Percentiles rank a stretch among this genome's conserved stretches.
These are phyloP conservation scores for Rallus crepitans DNA, from an alignment of 2,797 vertebrate genomes.

Conservation along the genomic window DNA sequence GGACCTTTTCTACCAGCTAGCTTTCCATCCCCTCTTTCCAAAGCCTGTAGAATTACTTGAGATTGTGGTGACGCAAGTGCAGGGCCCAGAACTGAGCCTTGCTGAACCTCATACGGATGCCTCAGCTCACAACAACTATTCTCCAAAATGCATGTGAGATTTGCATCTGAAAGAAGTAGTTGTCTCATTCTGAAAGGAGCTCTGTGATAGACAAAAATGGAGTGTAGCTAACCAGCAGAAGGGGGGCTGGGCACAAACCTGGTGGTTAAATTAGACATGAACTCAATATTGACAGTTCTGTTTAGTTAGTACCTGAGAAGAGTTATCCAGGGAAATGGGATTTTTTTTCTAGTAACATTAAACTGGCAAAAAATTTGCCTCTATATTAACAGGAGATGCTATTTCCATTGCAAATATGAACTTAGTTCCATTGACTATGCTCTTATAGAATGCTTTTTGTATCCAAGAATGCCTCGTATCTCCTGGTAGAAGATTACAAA, in stretches of 20 bases:
- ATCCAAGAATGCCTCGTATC: background rate
- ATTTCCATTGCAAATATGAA: background rate
- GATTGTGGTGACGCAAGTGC: too few relatives aligned
- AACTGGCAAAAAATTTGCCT: background rate
- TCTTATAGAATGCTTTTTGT: background rate
- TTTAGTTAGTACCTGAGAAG: background rate
- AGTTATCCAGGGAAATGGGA: background rate
- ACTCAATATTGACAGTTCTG: background rate
- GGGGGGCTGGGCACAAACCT: background rate
- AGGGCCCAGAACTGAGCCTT: too few relatives aligned
- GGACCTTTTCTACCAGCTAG: too few relatives aligned
- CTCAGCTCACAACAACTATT: background rate
- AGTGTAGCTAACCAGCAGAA: background rate
- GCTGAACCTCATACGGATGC: too few relatives aligned
- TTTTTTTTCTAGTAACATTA: background rate
- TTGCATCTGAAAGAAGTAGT: background rate
- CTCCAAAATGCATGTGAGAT: background rate
- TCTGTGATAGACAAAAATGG: background rate
- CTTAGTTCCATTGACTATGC: background rate
- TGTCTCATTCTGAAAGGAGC: background rate
- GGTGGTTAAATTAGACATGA: background rate
- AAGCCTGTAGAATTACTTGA: too few relatives aligned
- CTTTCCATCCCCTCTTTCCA: too few relatives aligned
- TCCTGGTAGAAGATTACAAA: background rate
- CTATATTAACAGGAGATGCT: background rate